Conservation (phyloP, 2,113 vertebrate species). For the Aplodontia rufa region DNA sequence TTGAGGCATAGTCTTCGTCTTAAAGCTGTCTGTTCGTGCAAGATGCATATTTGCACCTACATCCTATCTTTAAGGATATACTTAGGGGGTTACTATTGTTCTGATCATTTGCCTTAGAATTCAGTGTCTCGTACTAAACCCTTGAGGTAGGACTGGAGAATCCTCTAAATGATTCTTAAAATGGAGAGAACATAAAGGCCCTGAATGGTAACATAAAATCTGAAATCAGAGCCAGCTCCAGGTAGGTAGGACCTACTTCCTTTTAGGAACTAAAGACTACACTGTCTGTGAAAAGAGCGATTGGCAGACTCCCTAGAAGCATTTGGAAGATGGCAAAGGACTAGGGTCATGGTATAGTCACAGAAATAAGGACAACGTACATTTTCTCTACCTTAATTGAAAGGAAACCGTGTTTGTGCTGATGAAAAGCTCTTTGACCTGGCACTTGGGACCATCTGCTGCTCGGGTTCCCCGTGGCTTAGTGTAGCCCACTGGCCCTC, state of each 20-base stretch:
- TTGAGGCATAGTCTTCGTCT: not conserved
- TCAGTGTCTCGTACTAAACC: not conserved
- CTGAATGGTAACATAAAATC: not conserved
- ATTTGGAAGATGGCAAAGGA: not conserved
- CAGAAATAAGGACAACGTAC: not conserved
- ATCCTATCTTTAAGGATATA: not conserved
- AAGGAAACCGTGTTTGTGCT: constrained; percentile 15
- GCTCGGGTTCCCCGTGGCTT: not conserved
- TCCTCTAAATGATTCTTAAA: not conserved
- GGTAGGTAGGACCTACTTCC: not conserved
- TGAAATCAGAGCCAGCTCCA: not conserved
- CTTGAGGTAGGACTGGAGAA: not conserved
- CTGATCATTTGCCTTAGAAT: not conserved
- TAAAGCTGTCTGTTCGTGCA: not conserved
- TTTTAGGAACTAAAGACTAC: not conserved
- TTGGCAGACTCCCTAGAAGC: not conserved
- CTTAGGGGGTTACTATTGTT: not conserved
- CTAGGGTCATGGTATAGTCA: not conserved
- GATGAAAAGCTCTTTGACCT: constrained; percentile 37
- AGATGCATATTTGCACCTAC: not conserved
- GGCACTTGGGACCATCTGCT: constrained; percentile 45
- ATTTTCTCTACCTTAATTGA: constrained; percentile 29
- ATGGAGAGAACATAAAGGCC: not conserved
- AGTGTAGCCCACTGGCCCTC: not conserved
- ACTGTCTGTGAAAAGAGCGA: not conserved